phyloP scores from a whole-genome alignment of 2,888 invertebrate genomes.

The Platynereis dumerilii region DNA sequence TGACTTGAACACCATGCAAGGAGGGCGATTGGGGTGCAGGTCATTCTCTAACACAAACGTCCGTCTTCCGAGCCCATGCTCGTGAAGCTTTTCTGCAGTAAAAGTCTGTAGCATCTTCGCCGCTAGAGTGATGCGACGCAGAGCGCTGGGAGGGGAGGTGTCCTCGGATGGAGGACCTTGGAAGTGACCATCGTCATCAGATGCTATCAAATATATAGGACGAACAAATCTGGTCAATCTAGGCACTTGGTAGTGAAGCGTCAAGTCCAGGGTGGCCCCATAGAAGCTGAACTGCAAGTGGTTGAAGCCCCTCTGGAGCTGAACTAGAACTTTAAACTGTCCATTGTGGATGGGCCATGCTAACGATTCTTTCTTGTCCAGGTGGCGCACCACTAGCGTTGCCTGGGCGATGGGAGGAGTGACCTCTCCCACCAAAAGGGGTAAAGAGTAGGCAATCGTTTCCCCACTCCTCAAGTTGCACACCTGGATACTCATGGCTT shows the following conservation, averaged over 20 bases:
- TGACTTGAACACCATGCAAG: conserved; percentile 79
- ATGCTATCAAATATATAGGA: conserved; percentile 84
- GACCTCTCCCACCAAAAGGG: conserved; percentile 55
- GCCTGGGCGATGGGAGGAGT: conserved; percentile 43
- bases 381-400: conserved; percentile 46
- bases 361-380: conserved; percentile 27
- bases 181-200: conserved; percentile 80
- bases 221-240: conserved; percentile 67
- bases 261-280: conserved; percentile 45
- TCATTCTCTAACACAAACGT: conserved; percentile 81
- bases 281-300: conserved; percentile 69
- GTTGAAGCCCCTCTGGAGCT: conserved; percentile 73
- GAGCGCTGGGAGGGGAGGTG: conserved; percentile 76
- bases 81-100: conserved; percentile 84
- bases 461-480: conserved; percentile 52
- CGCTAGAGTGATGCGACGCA: conserved; percentile 75
- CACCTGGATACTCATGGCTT: conserved; percentile 50
- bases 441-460: conserved; percentile 48
- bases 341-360: conserved; percentile 72
- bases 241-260: conserved; percentile 44
- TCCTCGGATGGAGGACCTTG: conserved; percentile 73
- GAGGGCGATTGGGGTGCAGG: conserved; percentile 67
- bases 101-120: conserved; percentile 83
- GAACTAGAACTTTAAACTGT: conserved; percentile 75
- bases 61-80: conserved; percentile 78